These are phyloP conservation scores for Pseudochirops cupreus DNA, from an alignment of 2,797 vertebrate genomes.

Conservation along the genomic window DNA sequence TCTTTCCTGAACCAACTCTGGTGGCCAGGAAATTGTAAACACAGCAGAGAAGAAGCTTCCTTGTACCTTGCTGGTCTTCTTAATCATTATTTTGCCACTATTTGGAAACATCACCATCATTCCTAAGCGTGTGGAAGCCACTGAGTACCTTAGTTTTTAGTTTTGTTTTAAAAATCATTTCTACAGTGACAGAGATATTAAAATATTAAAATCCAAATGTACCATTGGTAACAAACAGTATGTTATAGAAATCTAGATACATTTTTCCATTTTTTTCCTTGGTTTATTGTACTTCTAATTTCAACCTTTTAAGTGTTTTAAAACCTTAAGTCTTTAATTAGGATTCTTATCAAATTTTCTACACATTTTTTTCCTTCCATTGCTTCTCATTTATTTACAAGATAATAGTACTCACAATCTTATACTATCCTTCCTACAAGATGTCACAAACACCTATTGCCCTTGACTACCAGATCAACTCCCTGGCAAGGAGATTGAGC, in stretches of 20 bases:
- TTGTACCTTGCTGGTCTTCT: accelerated
- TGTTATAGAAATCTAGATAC: neutral
- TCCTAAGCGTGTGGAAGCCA: neutral
- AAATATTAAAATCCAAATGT: neutral
- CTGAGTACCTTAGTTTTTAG: neutral
- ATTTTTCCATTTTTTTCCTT: neutral
- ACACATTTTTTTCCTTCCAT: neutral
- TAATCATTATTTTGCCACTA: accelerated
- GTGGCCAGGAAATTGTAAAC: conserved; percentile 21
- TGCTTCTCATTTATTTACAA: neutral
- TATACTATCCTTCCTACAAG: neutral
- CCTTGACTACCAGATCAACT: neutral
- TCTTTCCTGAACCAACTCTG: conserved; percentile 54
- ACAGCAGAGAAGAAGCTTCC: neutral
- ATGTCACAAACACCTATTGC: neutral
- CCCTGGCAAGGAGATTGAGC: neutral
- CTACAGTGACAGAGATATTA: neutral
- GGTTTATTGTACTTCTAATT: neutral
- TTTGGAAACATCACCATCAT: neutral
- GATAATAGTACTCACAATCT: neutral
- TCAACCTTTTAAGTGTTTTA: neutral
- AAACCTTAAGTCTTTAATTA: neutral
- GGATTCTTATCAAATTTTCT: neutral
- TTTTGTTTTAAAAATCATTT: neutral
- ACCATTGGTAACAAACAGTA: neutral